Evolutionary conservation across 1,140 invertebrate genomes (phyloP).

Genomic region (Eriocheir sinensis): DNA sequence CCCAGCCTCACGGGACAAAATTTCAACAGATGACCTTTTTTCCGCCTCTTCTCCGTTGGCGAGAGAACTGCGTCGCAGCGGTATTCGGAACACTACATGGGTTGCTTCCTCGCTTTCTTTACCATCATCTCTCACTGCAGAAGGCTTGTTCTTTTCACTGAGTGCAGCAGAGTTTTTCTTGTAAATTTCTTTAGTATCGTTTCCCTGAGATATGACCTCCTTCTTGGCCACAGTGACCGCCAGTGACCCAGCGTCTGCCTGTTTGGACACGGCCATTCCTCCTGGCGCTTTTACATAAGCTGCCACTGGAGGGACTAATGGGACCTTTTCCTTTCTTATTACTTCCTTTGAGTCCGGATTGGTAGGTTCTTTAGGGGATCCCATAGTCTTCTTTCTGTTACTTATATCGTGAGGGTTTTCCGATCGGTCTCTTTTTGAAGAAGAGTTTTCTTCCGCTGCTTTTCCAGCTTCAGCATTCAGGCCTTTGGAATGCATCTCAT

Average conservation of each 20-base stretch:
- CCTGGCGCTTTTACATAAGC: neutral
- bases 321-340: neutral
- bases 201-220: neutral
- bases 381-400: neutral
- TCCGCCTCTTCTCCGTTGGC: conserved; percentile 27
- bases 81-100: conserved; percentile 66
- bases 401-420: neutral
- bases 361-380: neutral
- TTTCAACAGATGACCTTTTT: conserved; percentile 56
- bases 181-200: neutral
- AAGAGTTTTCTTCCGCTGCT: neutral
- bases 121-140: neutral
- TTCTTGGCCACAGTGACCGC: neutral
- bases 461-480: neutral
- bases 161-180: neutral
- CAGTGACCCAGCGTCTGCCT: conserved; percentile 33
- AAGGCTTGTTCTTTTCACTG: neutral
- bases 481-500: neutral
- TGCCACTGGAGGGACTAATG: neutral
- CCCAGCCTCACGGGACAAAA: conserved; percentile 40
- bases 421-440: neutral
- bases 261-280: neutral
- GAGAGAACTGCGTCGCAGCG: conserved; percentile 17
- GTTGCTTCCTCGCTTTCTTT: conserved; percentile 11
- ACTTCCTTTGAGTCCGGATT: neutral